Base-by-base conservation (phyloP, 2,888 invertebrate genomes). In the Andrena dorsata region DNA sequence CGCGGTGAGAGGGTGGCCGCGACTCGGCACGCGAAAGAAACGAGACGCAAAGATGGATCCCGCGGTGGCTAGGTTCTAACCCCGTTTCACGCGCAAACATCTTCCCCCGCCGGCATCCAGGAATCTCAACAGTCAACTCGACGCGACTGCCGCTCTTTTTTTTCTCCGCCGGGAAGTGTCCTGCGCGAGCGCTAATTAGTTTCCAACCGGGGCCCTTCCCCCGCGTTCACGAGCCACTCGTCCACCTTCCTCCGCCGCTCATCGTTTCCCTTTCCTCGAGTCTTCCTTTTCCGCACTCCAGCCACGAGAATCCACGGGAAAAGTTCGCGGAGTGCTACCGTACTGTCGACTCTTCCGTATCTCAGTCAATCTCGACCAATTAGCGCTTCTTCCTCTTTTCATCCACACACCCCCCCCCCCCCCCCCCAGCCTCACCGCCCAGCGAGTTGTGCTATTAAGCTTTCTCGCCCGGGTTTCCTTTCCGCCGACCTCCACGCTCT, bases 151-250 rank as follows among this genome's bases (percentile, higher is more conserved):
- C 16, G 51, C 64, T 63, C 58, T 13, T 63, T 69, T 76, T 76
- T 60, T 49, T 61, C 41, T 0, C 13, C 20, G 35, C 69, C 65
- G 32, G 49, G 47, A 78, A 83, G 83, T 80, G 86, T 80, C 82
- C 61, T 68, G 60, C 71, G 77, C 83, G 51, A 61, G 72, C 73
- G 86, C 79, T 87, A 87, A 88, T 88, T 87, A 86, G 83, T 84
- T 84, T 72, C 61, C 82, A 74, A 70, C 64, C 41, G 13, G 41
- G 13, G 13, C 3, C 47, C 64, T 58, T 73, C 53, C 64, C 35
- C 47, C 53, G 61, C 13, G 68, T 72, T 23, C 61, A 64, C 68
- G 7, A 10, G 64, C 47, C 72, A 70, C 79, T 72, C 73, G 73
- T 63, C 13, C 7, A 13, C 32, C 13, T 32, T 51, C n/a, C 30